Conservation (phyloP, 2,888 invertebrate species). For the Hypselothyrea guttata region DNA sequence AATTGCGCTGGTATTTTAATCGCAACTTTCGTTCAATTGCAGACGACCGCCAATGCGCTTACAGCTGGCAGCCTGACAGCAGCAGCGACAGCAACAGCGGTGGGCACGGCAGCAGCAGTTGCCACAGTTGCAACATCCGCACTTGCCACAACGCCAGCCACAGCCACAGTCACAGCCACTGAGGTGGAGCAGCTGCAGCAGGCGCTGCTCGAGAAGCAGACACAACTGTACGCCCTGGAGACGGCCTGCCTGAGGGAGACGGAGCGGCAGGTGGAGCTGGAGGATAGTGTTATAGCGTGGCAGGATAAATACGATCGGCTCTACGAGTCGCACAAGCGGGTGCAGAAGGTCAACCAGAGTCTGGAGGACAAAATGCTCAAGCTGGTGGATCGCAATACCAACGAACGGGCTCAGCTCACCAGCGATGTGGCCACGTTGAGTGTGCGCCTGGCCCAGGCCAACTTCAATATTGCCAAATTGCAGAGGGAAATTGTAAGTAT, state of each 20-base stretch:
- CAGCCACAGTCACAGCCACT: constrained; percentile 13
- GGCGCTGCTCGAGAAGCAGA: constrained; percentile 90
- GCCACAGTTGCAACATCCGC: constrained; percentile 20
- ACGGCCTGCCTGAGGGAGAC: constrained; percentile 92
- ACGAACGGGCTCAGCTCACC: constrained; percentile 92
- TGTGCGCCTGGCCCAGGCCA: constrained; percentile 91
- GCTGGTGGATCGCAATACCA: constrained; percentile 95
- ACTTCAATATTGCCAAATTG: constrained; percentile 91
- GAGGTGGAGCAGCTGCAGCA: constrained; percentile 90
- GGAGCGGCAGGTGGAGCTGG: constrained; percentile 89
- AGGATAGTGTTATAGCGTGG: constrained; percentile 93
- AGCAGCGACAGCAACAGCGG: constrained; percentile 15
- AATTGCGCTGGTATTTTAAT: constrained; percentile 23
- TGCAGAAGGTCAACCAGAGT: constrained; percentile 96
- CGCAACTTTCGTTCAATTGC: constrained; percentile 47
- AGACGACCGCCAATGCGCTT: constrained; percentile 48
- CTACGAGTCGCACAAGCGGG: constrained; percentile 95
- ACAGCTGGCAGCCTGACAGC: constrained; percentile 46
- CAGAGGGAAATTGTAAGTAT: constrained; percentile 91
- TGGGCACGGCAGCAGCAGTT: constrained; percentile 4
- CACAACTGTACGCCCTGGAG: constrained; percentile 93
- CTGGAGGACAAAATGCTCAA: constrained; percentile 96
- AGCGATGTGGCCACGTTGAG: constrained; percentile 93
- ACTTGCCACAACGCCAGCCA: constrained; percentile 12
- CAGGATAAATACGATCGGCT: constrained; percentile 96